Conservation (phyloP, 2,113 vertebrate species). For the Colossoma macropomum region DNA sequence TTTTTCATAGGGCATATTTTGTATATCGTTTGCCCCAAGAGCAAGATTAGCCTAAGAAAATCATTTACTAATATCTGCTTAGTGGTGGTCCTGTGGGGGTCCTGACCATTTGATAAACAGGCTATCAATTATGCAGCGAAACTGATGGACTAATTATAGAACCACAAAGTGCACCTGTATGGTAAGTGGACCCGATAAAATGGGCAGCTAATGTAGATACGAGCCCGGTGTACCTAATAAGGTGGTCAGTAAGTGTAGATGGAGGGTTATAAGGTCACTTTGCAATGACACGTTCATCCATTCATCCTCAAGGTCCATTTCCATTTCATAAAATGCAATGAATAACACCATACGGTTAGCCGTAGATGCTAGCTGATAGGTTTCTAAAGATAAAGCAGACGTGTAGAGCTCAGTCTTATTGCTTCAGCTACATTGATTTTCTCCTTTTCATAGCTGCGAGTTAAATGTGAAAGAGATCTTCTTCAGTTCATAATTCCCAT, state of each 20-base stretch:
- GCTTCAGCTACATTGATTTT: not conserved
- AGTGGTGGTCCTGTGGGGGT: no score
- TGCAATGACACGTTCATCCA: not conserved
- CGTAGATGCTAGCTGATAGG: not conserved
- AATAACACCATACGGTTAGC: not conserved
- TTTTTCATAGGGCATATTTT: no score
- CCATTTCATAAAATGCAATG: not conserved
- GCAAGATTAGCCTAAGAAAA: no score
- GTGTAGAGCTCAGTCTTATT: not conserved
- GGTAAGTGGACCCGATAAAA: no score
- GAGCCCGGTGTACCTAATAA: not conserved
- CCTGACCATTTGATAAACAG: no score
- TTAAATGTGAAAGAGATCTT: not conserved
- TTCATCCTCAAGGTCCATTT: not conserved
- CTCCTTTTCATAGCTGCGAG: not conserved
- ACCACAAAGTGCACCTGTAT: no score
- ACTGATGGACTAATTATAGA: no score
- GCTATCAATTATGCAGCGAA: no score
- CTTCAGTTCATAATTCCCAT: not conserved
- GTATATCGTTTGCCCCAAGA: no score
- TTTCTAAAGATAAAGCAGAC: not conserved
- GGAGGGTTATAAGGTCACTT: not conserved
- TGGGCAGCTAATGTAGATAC: conserved; percentile 31
- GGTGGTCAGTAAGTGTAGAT: not conserved
- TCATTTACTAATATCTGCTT: no score